Evolutionary conservation across 2,888 invertebrate genomes (phyloP).

Genomic region (Diarsia rubi): DNA sequence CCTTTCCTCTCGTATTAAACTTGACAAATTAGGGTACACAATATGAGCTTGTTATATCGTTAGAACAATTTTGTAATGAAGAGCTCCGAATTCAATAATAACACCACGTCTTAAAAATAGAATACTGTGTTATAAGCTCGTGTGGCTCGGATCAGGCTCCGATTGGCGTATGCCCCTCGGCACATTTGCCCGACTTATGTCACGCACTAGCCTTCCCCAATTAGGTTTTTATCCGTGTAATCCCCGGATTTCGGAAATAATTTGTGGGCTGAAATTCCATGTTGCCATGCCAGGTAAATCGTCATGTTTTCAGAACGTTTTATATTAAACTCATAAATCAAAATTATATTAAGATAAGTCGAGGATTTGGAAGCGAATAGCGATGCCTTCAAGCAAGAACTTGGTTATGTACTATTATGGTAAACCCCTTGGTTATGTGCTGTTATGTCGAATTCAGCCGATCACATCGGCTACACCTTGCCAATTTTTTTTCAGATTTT

Average conservation of each 20-base stretch:
- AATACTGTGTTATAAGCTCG: constrained; percentile 39
- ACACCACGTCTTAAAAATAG: constrained; percentile 33
- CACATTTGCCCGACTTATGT: constrained; percentile 51
- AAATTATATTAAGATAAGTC: constrained; percentile 35
- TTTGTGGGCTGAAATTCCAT: constrained; percentile 47
- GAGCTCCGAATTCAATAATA: constrained; percentile 20
- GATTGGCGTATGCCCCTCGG: constrained; percentile 44
- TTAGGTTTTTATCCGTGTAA: constrained; percentile 68
- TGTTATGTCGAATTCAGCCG: too few species aligned
- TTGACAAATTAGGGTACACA: constrained; percentile 15
- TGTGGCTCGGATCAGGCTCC: constrained; percentile 48
- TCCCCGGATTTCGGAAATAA: constrained; percentile 59
- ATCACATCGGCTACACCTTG: too few species aligned
- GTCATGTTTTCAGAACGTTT: constrained; percentile 36
- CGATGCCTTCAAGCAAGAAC: too few species aligned
- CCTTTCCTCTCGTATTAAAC: constrained; percentile 18
- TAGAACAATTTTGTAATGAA: constrained; percentile 25
- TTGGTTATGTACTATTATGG: too few species aligned
- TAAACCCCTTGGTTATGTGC: too few species aligned
- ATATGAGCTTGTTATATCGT: constrained; percentile 16
- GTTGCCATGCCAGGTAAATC: constrained; percentile 30
- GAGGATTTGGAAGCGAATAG: constrained; percentile 1
- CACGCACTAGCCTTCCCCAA: constrained; percentile 61
- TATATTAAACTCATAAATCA: constrained; percentile 31
- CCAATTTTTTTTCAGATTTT: too few species aligned